Evolutionary conservation across 2,113 vertebrate species (phyloP), one percentile per base, ranked within the genome.

Genomic region (Tinamus guttatus): DNA sequence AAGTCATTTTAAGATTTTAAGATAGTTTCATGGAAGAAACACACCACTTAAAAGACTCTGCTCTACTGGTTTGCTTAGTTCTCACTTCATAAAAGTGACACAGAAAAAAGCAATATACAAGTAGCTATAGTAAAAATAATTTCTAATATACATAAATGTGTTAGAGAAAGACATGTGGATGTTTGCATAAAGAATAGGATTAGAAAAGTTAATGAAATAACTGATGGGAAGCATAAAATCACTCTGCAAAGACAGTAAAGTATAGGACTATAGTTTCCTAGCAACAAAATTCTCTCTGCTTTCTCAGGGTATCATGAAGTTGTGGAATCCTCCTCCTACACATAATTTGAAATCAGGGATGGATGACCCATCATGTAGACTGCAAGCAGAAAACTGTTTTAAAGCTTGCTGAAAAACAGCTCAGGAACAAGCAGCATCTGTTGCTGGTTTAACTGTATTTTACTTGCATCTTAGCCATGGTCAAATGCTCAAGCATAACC

Each of bases 241-340:
- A 63, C 51, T 94, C 76, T 94, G 62, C 54, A 94, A 94, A 93
- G 58, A 95, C 77, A 69, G 85, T 75, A 59, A 59, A 69, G 89
- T 90, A 86, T 75, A 96, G 92, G 84, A 67, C 52, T 86, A 85
- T 69, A 78, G 97, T 98, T 94, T 97, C 98, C 95, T 98, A 98
- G 98, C 98, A 98, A 98, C 97, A 32, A 89, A 68, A 89, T 95
- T 97, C 95, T 90, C 94, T 95, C 76, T 89, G 88, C 95, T 95
- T 96, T 97, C 70, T 95, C 83, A 83, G 77, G 85, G 90, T 68
- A 92, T 88, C 92, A 85, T 80, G 74, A 96, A 97, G 96, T 94
- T 96, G 92, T 94, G 89, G 81, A 90, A 92, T 93, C 93, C 74
- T 95, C 64, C 79, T 84, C 75, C 95, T 85, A 97, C 71, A 97